Base-by-base conservation (phyloP, 2,797 vertebrate genomes). In the Alauda arvensis region DNA sequence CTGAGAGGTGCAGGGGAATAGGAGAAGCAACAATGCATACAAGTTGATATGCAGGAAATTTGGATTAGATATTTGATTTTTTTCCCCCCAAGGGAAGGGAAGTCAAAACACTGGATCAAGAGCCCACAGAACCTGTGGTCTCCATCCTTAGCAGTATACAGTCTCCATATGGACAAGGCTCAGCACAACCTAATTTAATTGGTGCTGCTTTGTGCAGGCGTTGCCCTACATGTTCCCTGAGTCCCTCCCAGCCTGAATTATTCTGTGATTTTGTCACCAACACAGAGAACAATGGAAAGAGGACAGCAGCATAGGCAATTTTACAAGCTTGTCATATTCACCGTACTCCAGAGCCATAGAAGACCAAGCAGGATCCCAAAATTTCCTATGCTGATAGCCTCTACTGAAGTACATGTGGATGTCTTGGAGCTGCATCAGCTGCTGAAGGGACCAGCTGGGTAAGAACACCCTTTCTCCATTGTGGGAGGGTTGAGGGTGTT, bases 201-300 rank as follows among this genome's bases (percentile, higher is more conserved):
- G 56, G 43, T 2, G 1, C 31, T 81, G 56, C 56, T 84, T 76
- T 14, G 0, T 24, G 8, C 13, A 52, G 63, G 8, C 7, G 3
- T 76, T 84, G 61, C 61, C 84, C 45, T 55, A 29, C 24, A 19
- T 52, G 66, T 83, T 40, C 66, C 25, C 29, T 3, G 15, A 89
- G 60, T 92, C 29, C 39, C 37, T 94, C 52, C 63, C 63, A 87
- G 33, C 45, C 63, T 71, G 57, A 87, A 66, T 72, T 89, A 68
- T 62, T 81, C 63, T 76, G 23, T 8, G 5, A 14, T 71, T 77
- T 76, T 77, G 18, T 71, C 23, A 65, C 83, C 60, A 66, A 56
- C 56, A 34, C 26, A 42, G 49, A 49, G 42, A 87, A 76, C 33
- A 81, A n/a, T 14, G 25, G 56, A 71, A 87, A 39, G 3, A 6